A percentile compares a stretch with the other conserved stretches of the same genome.
These are phyloP conservation scores for Amphimedon queenslandica DNA, from an alignment of 37 sponge, comb jelly and placozoan species.

Conservation along the genomic window DNA sequence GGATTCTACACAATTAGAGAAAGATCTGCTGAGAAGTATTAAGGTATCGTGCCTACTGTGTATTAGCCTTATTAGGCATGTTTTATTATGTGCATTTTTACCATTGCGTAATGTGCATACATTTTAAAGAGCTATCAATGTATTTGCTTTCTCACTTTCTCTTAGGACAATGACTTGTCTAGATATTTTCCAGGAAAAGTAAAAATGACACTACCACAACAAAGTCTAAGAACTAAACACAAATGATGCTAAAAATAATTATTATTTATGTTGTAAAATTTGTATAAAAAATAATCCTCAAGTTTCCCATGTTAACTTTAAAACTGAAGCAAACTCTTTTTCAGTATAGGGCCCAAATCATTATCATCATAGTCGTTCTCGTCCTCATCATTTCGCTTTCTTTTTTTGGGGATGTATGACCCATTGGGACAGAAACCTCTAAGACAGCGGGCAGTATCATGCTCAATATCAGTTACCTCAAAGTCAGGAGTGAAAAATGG, in stretches of 20 bases:
- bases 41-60: conserved; percentile 45
- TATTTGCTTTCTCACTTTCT: not conserved
- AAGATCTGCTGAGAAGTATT: conserved; percentile 86
- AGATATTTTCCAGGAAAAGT: conserved; percentile 78
- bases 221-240: conserved; percentile 5
- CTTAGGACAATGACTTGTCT: conserved; percentile 77
- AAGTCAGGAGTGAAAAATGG: no score
- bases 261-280: no score
- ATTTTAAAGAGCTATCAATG: not conserved
- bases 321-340: no score
- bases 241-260: not conserved
- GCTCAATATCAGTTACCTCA: no score
- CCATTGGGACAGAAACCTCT: no score
- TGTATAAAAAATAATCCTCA: no score
- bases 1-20: conserved; percentile 69
- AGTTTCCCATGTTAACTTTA: no score
- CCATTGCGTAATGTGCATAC: not conserved
- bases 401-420: no score
- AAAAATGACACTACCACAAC: conserved; percentile 52
- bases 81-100: not conserved
- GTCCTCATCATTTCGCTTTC: no score
- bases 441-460: no score
- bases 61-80: not conserved
- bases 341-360: no score
- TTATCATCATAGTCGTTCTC: no score